Conservation (phyloP, 2,797 vertebrate species). For the Yasuhikotakia modesta region DNA sequence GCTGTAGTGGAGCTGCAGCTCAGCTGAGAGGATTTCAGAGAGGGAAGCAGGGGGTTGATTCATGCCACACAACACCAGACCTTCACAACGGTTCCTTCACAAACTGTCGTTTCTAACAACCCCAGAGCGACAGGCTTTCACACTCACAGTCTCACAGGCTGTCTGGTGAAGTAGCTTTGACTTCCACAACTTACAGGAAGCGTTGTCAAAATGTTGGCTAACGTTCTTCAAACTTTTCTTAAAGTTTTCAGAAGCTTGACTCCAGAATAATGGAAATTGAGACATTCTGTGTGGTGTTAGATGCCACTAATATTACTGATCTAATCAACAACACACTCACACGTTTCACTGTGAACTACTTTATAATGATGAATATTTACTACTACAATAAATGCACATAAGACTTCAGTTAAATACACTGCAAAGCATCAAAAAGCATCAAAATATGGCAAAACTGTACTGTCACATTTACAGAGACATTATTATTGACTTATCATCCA, state of each 20-base stretch:
- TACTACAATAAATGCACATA: neutral
- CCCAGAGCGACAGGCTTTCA: conserved; percentile 20
- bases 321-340: neutral
- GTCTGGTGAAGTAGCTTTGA: conserved; percentile 24
- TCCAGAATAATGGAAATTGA: conserved; percentile 9
- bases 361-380: neutral
- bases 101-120: conserved; percentile 47
- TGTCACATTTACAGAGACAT: neutral
- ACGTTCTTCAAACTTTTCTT: too few relatives aligned
- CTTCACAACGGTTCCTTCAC: conserved; percentile 31
- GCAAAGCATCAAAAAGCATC: neutral
- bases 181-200: too few relatives aligned
- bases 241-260: conserved; percentile 16
- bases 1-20: conserved; percentile 27
- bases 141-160: neutral
- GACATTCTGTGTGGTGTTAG: conserved; percentile 9
- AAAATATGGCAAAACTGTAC: neutral
- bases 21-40: conserved; percentile 53
- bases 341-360: neutral
- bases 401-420: neutral
- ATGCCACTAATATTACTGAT: conserved; percentile 1
- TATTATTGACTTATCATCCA: neutral
- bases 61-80: conserved; percentile 50
- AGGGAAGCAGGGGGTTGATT: conserved; percentile 48
- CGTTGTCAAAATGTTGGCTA: too few relatives aligned